Conservation (phyloP, 2,797 vertebrate genomes). For the Silurus aristotelis region DNA sequence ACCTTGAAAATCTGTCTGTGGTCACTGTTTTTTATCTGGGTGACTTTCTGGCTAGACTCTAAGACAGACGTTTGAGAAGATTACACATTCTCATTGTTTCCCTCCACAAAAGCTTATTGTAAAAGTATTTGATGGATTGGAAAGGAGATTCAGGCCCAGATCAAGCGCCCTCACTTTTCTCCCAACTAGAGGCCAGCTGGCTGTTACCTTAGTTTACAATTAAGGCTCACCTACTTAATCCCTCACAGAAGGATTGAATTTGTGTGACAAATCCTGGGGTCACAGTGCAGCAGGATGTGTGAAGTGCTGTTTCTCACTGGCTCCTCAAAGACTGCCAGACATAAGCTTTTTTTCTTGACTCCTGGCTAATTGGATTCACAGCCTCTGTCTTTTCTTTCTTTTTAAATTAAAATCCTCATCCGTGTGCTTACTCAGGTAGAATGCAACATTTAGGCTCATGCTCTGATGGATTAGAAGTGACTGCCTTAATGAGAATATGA, state of each 20-base stretch:
- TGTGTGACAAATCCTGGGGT: constrained; percentile 72
- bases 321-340: constrained; percentile 44
- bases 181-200: constrained; percentile 72
- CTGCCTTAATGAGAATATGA: constrained; percentile 34
- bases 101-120: constrained; percentile 64
- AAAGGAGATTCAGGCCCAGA: constrained; percentile 64
- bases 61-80: constrained; percentile 63
- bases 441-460: constrained; percentile 36
- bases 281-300: constrained; percentile 59
- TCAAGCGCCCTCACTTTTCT: constrained; percentile 63
- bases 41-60: background rate
- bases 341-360: constrained; percentile 37
- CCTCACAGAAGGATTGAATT: constrained; percentile 72
- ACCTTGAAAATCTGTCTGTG: background rate
- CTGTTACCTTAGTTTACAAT: constrained; percentile 68
- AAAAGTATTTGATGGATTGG: constrained; percentile 61
- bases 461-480: constrained; percentile 40
- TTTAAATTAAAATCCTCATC: constrained; percentile 45
- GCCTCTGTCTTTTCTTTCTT: constrained; percentile 36
- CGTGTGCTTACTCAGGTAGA: constrained; percentile 46
- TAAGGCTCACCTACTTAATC: constrained; percentile 74
- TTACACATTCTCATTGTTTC: constrained; percentile 70
- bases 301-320: constrained; percentile 36
- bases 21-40: background rate
- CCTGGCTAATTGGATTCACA: constrained; percentile 52